Percentiles rank a stretch among this genome's conserved stretches.
Evolutionary conservation across 2,113 vertebrate genomes (phyloP).

Genomic region (Oncorhynchus tshawytscha): DNA sequence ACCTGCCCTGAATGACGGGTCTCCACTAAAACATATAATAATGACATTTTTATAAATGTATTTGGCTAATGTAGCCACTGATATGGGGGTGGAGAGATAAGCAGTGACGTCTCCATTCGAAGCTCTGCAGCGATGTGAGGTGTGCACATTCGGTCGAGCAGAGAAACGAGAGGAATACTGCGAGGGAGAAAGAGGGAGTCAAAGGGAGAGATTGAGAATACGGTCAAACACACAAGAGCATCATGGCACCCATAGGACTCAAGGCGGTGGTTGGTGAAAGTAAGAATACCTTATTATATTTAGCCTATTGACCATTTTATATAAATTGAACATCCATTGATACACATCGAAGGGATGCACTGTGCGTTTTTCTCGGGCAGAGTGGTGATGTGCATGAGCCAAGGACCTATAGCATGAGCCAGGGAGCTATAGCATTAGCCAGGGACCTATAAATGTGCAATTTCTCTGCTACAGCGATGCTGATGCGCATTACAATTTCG

Average conservation of each 20-base stretch:
- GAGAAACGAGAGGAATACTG: constrained; percentile 27
- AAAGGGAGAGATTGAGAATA: constrained; percentile 17
- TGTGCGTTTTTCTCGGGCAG: neutral
- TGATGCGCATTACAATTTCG: constrained; percentile 38
- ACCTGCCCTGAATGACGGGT: too few relatives aligned
- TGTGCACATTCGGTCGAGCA: constrained; percentile 39
- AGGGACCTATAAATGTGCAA: constrained; percentile 5
- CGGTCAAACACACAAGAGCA: constrained; percentile 58
- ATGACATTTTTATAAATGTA: too few relatives aligned
- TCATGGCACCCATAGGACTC: constrained; percentile 91
- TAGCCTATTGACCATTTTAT: neutral
- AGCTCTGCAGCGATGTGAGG: constrained; percentile 65
- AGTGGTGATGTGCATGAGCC: neutral
- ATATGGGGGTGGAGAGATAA: constrained; percentile 47
- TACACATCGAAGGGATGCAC: neutral
- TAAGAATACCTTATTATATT: constrained; percentile 67
- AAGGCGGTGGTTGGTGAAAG: constrained; percentile 95
- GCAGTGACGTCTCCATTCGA: constrained; percentile 62
- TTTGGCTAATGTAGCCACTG: neutral
- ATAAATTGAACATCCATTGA: neutral
- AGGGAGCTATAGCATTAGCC: neutral
- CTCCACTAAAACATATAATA: neutral
- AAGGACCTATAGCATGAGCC: neutral
- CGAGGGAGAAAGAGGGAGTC: constrained; percentile 26
- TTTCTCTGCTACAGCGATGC: constrained; percentile 30